A percentile compares a stretch with the other conserved stretches of the same genome.
phyloP scores from a whole-genome alignment of 2,888 invertebrate genomes.

The Carpatolechia fugitivella region DNA sequence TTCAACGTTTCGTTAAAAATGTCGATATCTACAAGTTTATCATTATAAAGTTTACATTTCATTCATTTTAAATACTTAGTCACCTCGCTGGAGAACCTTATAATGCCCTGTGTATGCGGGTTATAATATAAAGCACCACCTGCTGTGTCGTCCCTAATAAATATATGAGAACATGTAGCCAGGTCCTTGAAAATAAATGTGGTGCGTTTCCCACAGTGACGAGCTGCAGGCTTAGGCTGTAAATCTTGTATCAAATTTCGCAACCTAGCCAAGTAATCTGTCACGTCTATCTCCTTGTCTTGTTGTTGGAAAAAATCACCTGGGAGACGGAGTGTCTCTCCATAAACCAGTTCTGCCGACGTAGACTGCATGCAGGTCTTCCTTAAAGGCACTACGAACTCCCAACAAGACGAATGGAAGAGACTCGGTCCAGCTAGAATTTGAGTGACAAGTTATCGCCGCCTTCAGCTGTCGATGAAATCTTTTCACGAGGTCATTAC shows the following conservation, averaged over 20 bases:
- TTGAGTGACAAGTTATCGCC: not conserved
- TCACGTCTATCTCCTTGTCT: not conserved
- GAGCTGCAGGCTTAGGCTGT: not conserved
- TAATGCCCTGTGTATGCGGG: too few species aligned
- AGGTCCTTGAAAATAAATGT: not conserved
- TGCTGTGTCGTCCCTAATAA: too few species aligned
- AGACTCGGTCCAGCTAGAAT: not conserved
- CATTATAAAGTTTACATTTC: too few species aligned
- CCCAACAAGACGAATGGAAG: not conserved
- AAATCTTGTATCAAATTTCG: not conserved
- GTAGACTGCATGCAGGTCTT: not conserved
- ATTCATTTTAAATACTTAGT: too few species aligned
- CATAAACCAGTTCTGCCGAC: not conserved
- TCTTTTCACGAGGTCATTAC: constrained; percentile 32
- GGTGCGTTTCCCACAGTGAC: not conserved
- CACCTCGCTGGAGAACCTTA: too few species aligned
- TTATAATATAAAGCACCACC: too few species aligned
- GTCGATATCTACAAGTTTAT: too few species aligned
- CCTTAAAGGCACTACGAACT: not conserved
- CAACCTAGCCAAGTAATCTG: not conserved
- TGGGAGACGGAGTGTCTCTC: not conserved
- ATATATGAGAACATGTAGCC: too few species aligned
- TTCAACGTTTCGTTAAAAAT: too few species aligned
- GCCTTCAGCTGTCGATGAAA: constrained; percentile 32
- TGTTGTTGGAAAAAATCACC: not conserved